These are phyloP conservation scores for Caenorhabditis wallacei DNA, from an alignment of 2,888 invertebrate species.

Conservation along the genomic window DNA sequence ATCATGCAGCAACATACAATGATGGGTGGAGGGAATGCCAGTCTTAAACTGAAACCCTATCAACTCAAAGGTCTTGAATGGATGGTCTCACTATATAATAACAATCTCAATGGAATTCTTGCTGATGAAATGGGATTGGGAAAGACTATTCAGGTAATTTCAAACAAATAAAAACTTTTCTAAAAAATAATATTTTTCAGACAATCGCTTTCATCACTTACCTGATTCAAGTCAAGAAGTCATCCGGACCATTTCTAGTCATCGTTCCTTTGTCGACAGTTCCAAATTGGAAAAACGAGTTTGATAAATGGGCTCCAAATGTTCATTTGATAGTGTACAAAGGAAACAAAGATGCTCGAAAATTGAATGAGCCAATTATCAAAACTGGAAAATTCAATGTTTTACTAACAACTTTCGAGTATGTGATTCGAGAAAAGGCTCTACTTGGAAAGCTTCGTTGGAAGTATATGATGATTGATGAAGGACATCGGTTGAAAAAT, in stretches of 20 bases:
- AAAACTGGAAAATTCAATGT: slow-evolving; percentile 92
- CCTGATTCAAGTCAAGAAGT: slow-evolving; percentile 96
- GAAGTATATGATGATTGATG: slow-evolving; percentile 99
- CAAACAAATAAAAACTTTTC: background rate
- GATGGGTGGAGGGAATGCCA: slow-evolving; percentile 90
- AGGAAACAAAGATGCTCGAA: slow-evolving; percentile 69
- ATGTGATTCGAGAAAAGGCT: slow-evolving; percentile 97
- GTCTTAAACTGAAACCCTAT: slow-evolving; percentile 91
- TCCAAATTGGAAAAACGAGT: slow-evolving; percentile 98
- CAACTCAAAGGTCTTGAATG: slow-evolving; percentile 95
- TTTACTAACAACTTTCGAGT: slow-evolving; percentile 98
- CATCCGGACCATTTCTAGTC: slow-evolving; percentile 95
- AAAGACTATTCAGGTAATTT: slow-evolving; percentile 64
- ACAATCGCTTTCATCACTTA: slow-evolving; percentile 97
- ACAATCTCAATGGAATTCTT: slow-evolving; percentile 97
- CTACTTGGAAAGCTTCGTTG: slow-evolving; percentile 96
- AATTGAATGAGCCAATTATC: slow-evolving; percentile 69
- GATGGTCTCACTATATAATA: slow-evolving; percentile 98
- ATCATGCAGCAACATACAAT: slow-evolving; percentile 93
- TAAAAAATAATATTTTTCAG: slow-evolving; percentile 85
- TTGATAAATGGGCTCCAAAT: slow-evolving; percentile 98
- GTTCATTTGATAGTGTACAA: slow-evolving; percentile 86
- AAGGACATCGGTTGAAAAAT: slow-evolving; percentile 99
- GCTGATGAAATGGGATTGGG: slow-evolving; percentile 93
- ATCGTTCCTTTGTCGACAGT: slow-evolving; percentile 98